Evolutionary conservation across 1,140 invertebrate species (phyloP).

Genomic region (Drosophila sucinea): DNA sequence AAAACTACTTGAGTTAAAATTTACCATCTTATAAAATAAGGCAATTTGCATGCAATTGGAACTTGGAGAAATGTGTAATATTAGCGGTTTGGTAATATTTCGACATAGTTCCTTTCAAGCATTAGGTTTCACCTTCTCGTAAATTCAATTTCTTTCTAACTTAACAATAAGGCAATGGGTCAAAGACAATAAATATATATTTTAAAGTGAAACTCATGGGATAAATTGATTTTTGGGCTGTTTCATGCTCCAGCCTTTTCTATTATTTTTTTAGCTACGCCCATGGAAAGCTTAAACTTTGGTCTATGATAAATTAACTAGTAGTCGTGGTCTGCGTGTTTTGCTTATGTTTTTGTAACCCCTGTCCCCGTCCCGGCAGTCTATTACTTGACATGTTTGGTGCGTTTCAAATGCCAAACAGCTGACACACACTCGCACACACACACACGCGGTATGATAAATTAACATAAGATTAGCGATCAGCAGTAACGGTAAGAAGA

Average conservation of each 20-base stretch:
- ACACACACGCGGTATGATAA: conserved; percentile 47
- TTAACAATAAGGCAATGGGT: too few relatives aligned
- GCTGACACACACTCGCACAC: conserved; percentile 32
- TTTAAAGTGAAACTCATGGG: too few relatives aligned
- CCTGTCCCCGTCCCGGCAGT: neutral
- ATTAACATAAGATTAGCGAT: conserved; percentile 68
- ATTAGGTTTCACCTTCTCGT: too few relatives aligned
- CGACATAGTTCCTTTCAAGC: too few relatives aligned
- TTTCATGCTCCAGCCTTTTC: neutral
- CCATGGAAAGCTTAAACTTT: conserved; percentile 23
- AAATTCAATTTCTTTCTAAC: too few relatives aligned
- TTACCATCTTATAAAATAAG: too few relatives aligned
- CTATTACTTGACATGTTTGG: conserved; percentile 22
- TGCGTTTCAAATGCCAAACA: conserved; percentile 46
- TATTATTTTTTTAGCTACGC: neutral
- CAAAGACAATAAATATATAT: too few relatives aligned
- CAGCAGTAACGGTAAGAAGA: conserved; percentile 42
- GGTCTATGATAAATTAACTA: conserved; percentile 57
- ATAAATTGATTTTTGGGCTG: neutral
- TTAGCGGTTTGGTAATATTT: too few relatives aligned
- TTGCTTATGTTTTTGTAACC: conserved; percentile 35
- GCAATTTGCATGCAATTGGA: too few relatives aligned
- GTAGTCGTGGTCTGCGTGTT: conserved; percentile 48
- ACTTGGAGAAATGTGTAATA: too few relatives aligned
- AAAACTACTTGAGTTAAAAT: too few relatives aligned